Base-by-base conservation (phyloP, 2,797 vertebrate genomes). In the Pipistrellus nathusii region DNA sequence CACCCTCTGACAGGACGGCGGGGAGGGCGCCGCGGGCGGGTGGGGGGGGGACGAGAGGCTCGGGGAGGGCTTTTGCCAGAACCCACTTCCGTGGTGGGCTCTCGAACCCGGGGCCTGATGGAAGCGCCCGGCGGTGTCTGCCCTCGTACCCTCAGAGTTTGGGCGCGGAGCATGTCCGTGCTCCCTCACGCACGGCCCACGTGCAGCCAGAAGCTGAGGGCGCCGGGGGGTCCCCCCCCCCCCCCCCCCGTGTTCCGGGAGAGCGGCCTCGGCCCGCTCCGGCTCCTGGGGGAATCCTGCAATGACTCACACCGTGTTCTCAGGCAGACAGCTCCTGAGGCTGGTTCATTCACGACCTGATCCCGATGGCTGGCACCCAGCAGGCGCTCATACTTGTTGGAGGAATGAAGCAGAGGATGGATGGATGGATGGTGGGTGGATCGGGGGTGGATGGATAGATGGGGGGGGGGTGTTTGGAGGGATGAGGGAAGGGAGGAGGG, bases 181-280 rank as follows among this genome's bases (percentile, higher is more conserved):
- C 46, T 14, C 4, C 27, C 53, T 27, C 6, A 17, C 5, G 20
- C 5, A 0, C 44, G 2, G 11, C 44, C 32, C 0, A 4, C 0
- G 4, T 8, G 66, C 8, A 11, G 75, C 44, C 27, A 0, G 13
- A 44, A 21, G 53, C 55, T 4, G 6, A 38, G 77, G 10, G 9
- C 23, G 6, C 30, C 5, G 8, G 6, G 1, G 27, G 41, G n/a
- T n/a, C n/a, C n/a, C n/a, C n/a, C n/a, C n/a, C n/a, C n/a, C n/a
- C n/a, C 30, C 62, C 10, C 85, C 35, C n/a, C 7, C 7, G 44
- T 2, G 44, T 44, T 44, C 44, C 10, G 8, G 8, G 44, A 44
- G 44, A 11, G 44, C 2, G 44, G 41, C 41, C 41, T 44, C 8
- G 41, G 6, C 41, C 41, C 6, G 10, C 44, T 44, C 44, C 8